Evolutionary conservation across 2,113 vertebrate species (phyloP).

Genomic region (Reinhardtius hippoglossoides): DNA sequence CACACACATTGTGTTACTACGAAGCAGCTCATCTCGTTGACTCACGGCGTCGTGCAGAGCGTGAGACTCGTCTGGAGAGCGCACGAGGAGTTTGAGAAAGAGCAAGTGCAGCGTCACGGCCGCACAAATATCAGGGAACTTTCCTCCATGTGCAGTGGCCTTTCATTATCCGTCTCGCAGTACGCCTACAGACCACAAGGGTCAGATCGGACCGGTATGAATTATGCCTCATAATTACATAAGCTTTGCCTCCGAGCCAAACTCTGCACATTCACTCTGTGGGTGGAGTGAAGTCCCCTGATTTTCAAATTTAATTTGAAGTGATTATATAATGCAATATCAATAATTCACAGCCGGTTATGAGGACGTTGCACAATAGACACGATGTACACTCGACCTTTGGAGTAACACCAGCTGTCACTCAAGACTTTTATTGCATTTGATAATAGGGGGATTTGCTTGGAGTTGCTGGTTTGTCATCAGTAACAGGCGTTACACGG

Average conservation of each 20-base stretch:
- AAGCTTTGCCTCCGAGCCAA: slow-evolving; percentile 28
- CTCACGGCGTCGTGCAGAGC: not conserved
- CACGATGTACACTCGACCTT: not conserved
- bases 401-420: not conserved
- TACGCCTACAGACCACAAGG: slow-evolving; percentile 15
- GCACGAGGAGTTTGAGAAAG: not conserved
- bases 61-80: not conserved
- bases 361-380: not conserved
- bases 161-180: slow-evolving; percentile 19
- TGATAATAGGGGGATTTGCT: slow-evolving; percentile 15
- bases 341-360: not conserved
- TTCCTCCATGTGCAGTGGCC: not conserved
- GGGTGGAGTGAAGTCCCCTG: too few relatives aligned
- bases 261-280: not conserved
- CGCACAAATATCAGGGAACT: slow-evolving; percentile 13
- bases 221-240: slow-evolving; percentile 38
- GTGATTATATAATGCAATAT: slow-evolving; percentile 30
- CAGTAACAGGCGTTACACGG: slow-evolving; percentile 5
- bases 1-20: not conserved
- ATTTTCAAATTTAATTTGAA: slow-evolving; percentile 28
- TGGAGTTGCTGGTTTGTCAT: slow-evolving; percentile 28
- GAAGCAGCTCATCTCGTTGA: not conserved
- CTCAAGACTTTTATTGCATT: slow-evolving; percentile 6
- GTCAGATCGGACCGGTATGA: slow-evolving; percentile 36
- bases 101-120: not conserved